Conservation (phyloP, 23 tunicate genomes). For the Phallusia fumigata region DNA sequence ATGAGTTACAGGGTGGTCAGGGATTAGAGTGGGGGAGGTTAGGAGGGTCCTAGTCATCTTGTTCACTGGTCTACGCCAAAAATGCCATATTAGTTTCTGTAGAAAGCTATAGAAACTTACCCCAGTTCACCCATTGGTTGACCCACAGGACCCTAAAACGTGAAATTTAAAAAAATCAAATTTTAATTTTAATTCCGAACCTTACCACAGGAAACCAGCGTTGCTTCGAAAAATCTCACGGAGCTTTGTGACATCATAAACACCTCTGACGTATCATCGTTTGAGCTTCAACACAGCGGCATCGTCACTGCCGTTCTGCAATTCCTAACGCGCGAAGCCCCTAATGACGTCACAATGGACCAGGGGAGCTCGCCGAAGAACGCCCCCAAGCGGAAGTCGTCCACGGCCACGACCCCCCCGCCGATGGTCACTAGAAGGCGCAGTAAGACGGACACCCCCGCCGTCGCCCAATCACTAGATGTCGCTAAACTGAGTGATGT, state of each 20-base stretch:
- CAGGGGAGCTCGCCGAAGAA: background rate
- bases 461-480: conserved; percentile 20
- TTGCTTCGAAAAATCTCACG: conserved; percentile 6
- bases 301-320: conserved; percentile 54
- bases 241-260: conserved; percentile 37
- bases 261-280: conserved; percentile 80
- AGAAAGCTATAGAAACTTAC: too few relatives aligned
- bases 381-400: conserved; percentile 25
- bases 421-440: conserved; percentile 58
- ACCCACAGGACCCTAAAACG: too few relatives aligned
- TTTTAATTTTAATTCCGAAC: background rate
- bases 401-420: conserved; percentile 38
- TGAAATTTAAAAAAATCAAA: too few relatives aligned
- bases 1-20: too few relatives aligned
- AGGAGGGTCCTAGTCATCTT: too few relatives aligned
- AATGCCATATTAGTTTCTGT: too few relatives aligned
- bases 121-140: too few relatives aligned
- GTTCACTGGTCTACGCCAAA: too few relatives aligned
- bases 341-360: conserved; percentile 17
- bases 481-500: conserved; percentile 8
- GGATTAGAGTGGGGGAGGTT: too few relatives aligned
- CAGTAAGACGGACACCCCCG: conserved; percentile 14
- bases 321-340: conserved; percentile 43
- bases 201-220: background rate
- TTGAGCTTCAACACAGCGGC: conserved; percentile 92